These are phyloP conservation scores for Lacanobia oleracea DNA, from an alignment of 2,888 invertebrate genomes.

Conservation along the genomic window DNA sequence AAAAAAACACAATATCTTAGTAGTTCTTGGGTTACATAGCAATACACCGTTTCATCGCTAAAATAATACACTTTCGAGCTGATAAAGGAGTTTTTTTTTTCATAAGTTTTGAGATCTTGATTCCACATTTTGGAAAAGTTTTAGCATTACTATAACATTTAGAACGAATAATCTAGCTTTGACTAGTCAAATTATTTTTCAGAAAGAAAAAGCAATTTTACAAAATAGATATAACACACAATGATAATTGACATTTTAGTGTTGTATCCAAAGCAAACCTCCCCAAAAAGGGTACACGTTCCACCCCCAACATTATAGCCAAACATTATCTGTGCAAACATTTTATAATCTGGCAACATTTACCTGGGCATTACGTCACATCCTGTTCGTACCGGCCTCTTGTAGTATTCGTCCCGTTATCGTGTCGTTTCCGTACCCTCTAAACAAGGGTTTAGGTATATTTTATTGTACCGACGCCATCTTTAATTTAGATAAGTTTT, in stretches of 20 bases:
- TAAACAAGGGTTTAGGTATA: constrained; percentile 35
- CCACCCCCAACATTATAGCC: background rate
- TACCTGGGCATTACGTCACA: constrained; percentile 20
- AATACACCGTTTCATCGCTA: no score
- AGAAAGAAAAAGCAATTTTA: background rate
- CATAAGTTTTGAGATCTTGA: background rate
- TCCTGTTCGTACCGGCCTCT: constrained; percentile 33
- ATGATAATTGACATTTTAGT: background rate
- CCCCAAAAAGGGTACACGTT: background rate
- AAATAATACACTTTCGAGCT: no score
- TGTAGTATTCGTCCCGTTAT: constrained; percentile 38
- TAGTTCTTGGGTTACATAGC: no score
- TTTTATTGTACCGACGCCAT: constrained; percentile 32
- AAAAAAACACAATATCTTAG: background rate
- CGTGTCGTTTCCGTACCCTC: constrained; percentile 59
- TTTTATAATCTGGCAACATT: constrained; percentile 59
- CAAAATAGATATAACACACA: background rate
- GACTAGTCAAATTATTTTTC: background rate
- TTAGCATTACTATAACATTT: no score
- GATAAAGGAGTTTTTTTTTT: background rate
- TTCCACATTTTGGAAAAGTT: background rate
- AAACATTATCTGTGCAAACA: constrained; percentile 41
- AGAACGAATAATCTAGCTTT: no score
- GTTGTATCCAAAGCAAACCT: background rate
- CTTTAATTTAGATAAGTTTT: constrained; percentile 36